A percentile compares a stretch with the other conserved stretches of the same genome.
phyloP scores from a whole-genome alignment of 2,888 invertebrate species.

The Hirtodrosophila cameraria region DNA sequence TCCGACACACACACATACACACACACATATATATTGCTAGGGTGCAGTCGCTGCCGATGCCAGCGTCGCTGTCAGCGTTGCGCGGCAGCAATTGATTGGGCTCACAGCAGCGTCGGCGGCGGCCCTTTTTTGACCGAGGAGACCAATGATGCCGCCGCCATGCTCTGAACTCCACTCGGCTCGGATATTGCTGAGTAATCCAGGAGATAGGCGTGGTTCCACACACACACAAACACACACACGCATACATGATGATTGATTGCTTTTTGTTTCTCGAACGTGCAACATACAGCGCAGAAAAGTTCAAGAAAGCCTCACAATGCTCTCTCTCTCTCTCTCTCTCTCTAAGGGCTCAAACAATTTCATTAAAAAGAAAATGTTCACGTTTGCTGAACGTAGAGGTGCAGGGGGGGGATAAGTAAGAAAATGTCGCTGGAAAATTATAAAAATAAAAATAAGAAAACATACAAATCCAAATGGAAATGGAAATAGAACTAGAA shows the following conservation, averaged over 20 bases:
- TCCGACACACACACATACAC: slow-evolving; percentile 37
- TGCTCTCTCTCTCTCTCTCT: slow-evolving; percentile 14
- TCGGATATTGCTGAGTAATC: slow-evolving; percentile 82
- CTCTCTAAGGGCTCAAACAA: slow-evolving; percentile 54
- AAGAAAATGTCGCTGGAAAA: slow-evolving; percentile 60
- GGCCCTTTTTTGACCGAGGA: slow-evolving; percentile 59
- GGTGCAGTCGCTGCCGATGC: slow-evolving; percentile 43
- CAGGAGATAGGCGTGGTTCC: slow-evolving; percentile 83
- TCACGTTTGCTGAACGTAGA: slow-evolving; percentile 3
- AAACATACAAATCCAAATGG: slow-evolving; percentile 12
- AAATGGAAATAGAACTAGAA: slow-evolving; percentile 13
- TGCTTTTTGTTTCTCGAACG: slow-evolving; percentile 72
- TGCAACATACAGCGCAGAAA: slow-evolving; percentile 43
- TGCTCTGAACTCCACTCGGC: slow-evolving; percentile 43
- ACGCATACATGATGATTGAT: slow-evolving; percentile 79
- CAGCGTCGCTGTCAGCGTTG: slow-evolving; percentile 57
- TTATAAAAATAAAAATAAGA: slow-evolving; percentile 22
- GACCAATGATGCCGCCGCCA: slow-evolving; percentile 79
- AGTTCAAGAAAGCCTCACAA: slow-evolving; percentile 67
- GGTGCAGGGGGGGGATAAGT: slow-evolving; percentile 2
- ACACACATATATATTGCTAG: slow-evolving; percentile 36
- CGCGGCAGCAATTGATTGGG: slow-evolving; percentile 76
- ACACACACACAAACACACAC: slow-evolving; percentile 48
- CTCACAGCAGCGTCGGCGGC: slow-evolving; percentile 50
- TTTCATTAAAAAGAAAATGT: slow-evolving; percentile 66